phyloP scores from a whole-genome alignment of 2,797 vertebrate species.

The Cynopterus sphinx region DNA sequence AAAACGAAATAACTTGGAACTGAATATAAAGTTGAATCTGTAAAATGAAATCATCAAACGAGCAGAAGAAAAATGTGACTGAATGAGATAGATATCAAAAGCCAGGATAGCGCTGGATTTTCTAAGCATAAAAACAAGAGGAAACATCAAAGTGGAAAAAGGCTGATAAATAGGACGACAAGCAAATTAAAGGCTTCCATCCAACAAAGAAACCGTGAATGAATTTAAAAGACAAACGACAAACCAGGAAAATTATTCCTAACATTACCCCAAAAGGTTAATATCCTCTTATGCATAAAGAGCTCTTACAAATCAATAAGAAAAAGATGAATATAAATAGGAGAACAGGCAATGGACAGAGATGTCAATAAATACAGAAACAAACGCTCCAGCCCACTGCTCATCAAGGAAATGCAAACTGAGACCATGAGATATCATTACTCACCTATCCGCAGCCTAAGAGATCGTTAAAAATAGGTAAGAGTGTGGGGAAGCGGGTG shows the following conservation, averaged over 20 bases:
- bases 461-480: not conserved
- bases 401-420: slow-evolving; percentile 59
- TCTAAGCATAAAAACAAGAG: slow-evolving; percentile 41
- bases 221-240: slow-evolving; percentile 70
- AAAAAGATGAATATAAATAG: slow-evolving; percentile 72
- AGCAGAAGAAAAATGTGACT: slow-evolving; percentile 47
- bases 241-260: slow-evolving; percentile 40
- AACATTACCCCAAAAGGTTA: slow-evolving; percentile 73
- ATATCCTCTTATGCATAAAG: slow-evolving; percentile 76
- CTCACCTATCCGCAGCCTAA: not conserved
- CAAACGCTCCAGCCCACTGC: slow-evolving; percentile 40
- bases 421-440: not conserved
- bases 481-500: not conserved
- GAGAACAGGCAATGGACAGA: slow-evolving; percentile 66
- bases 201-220: slow-evolving; percentile 11
- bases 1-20: not conserved
- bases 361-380: slow-evolving; percentile 63
- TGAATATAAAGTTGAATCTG: slow-evolving; percentile 26
- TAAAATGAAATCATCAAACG: slow-evolving; percentile 44
- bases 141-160: not conserved
- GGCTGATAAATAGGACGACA: slow-evolving; percentile 12
- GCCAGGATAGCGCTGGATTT: not conserved
- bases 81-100: slow-evolving; percentile 8
- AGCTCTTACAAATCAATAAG: slow-evolving; percentile 72
- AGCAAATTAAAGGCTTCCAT: slow-evolving; percentile 29